Base-by-base conservation (phyloP, 2,888 invertebrate genomes). In the Capitulum mitella region DNA sequence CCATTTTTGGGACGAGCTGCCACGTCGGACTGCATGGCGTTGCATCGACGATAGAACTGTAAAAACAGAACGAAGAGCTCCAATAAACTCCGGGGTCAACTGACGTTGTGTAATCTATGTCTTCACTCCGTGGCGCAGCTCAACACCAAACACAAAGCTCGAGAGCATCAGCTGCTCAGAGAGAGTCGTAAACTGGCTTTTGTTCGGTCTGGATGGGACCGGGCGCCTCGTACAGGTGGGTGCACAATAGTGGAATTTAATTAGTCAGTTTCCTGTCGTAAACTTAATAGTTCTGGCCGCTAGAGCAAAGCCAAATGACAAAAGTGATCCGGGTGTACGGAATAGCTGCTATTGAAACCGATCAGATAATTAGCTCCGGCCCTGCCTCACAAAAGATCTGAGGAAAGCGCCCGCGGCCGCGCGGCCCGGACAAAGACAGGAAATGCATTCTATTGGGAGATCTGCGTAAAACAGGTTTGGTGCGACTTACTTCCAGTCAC, bases 221-320 rank as follows among this genome's bases (percentile, higher is more conserved):
- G 22, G 22, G 29, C 3, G 1, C 61, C 1, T 12, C 29, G 32
- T 14, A 61, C 61, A 61, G 8, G 2, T 8, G 61, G 61, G 32
- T n/a, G 32, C 61, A 61, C 61, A 61, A 61, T 61, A 8, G 14
- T 12, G 61, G 61, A 32, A 61, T 61, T 61, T 61, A 61, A 61
- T 61, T 61, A 61, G 61, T 61, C 61, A 12, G 32, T 61, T 61
- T 61, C 61, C 61, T 61, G 61, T 61, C n/a, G 61, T 61, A 61
- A 61, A 61, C 14, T 61, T 61, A 61, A 61, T 61, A 16, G 61
- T 16, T 16, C 32, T 14, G 61, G 32, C 61, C 2, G n/a, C 14
- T 14, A 12, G 32, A 61, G 61, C 32, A 3, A 10, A 14, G 8
- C 16, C 32, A 12, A 61, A 32, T 32, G 61, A 61, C 61, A 61